Base-by-base conservation (phyloP, 1,140 invertebrate genomes). In the Drosophila orosa region DNA sequence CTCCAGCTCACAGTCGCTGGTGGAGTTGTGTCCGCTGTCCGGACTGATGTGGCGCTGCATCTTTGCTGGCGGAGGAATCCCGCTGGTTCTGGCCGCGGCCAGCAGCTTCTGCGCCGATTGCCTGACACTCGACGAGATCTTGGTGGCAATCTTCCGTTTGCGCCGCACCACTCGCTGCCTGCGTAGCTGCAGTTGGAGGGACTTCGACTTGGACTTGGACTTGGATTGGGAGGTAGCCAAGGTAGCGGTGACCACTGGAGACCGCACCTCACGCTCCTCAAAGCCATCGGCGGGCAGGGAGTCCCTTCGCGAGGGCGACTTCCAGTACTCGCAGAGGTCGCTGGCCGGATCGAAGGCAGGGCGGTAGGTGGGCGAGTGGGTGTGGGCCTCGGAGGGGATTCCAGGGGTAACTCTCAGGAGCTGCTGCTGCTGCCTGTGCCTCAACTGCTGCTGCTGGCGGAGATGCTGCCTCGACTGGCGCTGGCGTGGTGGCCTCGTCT, bases 1-100 rank as follows among this genome's bases (percentile, higher is more conserved):
- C 27, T 84, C 81, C 45, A 91, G 68, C 15, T 91, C 90, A 24
- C 72, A 80, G 29, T 90, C 89, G 48, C 83, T 90, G 10, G 83
- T 85, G 12, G 91, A 91, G 52, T 92, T 92, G 71, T 91, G 90
- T 1, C 91, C 91, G 37, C 91, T 92, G 66, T 92, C 91, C 35
- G 91, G 91, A 22, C 91, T 92, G 7, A 91, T 78, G 73, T 91
- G 85, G 0, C 80, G 80, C 42, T 24, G 42, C 15, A 60, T 45
- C 65, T 90, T 75, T 0, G 29, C 50, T 19, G 65, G 73, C 22
- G 63, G 25, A 1, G 57, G 19, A 6, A 10, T 8, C 5, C 12
- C 35, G 17, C 56, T 58, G 3, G 78, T 79, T 5, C 66, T 60
- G 9, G 76, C 77, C 1, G 82, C 81, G 0, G 89, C 78, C 5